Evolutionary conservation across 2,888 invertebrate species (phyloP), one percentile per base, ranked within the genome.

Genomic region (Molanna angustata): DNA sequence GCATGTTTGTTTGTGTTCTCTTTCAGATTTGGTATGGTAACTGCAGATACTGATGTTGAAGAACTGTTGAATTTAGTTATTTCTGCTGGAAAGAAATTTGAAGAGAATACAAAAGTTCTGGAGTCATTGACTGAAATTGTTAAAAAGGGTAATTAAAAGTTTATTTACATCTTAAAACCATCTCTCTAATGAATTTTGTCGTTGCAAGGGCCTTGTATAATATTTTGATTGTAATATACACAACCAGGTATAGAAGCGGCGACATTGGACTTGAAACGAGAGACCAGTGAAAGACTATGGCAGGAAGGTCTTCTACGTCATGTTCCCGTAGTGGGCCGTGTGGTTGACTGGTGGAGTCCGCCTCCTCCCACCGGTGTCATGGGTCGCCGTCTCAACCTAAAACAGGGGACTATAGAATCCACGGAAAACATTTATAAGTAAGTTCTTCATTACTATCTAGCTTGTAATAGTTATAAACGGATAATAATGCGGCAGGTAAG

Each of bases 341-440:
- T 98, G 51, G 88, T 96, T 45, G 94, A 94, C 74, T 98, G 97
- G 97, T 95, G 93, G 90, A 90, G 93, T 43, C 97, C 96, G 6
- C 6, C 71, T 69, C 82, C 88, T 3, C 75, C 82, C 18, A 76
- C 84, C 4, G 89, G 85, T 61, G 88, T 86, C 61, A 86, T 82
- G 69, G 96, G 91, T 42, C 79, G 92, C 65, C 91, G 85, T 70
- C 80, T 94, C 58, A 89, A 92, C 71, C 74, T 94, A 66, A 76
- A 79, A 22, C 76, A 78, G 76, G 91, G 91, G 40, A 87, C 90
- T 42, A 86, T 91, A 9, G 87, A 87, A 64, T 88, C 88, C 60
- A 92, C 91, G 0, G 85, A 86, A 64, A 86, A 86, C 64, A 85
- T 86, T 62, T 85, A 89, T 75, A 72, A 71, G 72, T 73, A 58